Conservation (phyloP, 2,113 vertebrate species). For the Eudyptes chrysolophus region DNA sequence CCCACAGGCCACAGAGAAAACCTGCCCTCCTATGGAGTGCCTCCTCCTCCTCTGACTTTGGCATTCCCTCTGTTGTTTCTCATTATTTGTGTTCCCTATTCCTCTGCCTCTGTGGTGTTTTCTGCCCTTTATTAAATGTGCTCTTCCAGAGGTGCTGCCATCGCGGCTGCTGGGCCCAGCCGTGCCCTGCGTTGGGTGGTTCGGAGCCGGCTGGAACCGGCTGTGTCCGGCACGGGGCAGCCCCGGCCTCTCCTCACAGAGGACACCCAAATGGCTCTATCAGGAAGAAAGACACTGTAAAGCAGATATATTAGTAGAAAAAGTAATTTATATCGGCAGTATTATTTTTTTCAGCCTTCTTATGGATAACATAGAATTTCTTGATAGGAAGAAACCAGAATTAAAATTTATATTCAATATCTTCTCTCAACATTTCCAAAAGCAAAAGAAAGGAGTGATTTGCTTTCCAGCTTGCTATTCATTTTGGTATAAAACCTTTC, state of each 20-base stretch:
- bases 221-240: rapidly evolving
- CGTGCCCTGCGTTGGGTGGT: rapidly evolving
- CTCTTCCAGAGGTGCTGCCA: neutral
- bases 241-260: neutral
- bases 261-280: neutral
- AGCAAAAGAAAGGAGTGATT: neutral
- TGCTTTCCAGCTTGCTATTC: neutral
- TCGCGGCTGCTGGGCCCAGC: neutral
- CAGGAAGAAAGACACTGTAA: neutral
- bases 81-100: neutral
- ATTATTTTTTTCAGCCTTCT: neutral
- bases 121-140: neutral
- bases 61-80: neutral
- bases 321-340: neutral
- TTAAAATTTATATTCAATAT: neutral
- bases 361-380: neutral
- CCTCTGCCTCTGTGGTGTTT: neutral
- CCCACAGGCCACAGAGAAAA: neutral
- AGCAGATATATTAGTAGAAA: neutral
- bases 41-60: neutral
- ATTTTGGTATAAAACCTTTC: neutral
- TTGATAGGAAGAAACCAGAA: neutral
- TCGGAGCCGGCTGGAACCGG: neutral
- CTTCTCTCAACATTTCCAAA: neutral
- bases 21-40: neutral